Percentiles rank a stretch among this genome's conserved stretches.
Conservation (phyloP, 92 coral and sea anemone genomes). For the Diadumene lineata region DNA sequence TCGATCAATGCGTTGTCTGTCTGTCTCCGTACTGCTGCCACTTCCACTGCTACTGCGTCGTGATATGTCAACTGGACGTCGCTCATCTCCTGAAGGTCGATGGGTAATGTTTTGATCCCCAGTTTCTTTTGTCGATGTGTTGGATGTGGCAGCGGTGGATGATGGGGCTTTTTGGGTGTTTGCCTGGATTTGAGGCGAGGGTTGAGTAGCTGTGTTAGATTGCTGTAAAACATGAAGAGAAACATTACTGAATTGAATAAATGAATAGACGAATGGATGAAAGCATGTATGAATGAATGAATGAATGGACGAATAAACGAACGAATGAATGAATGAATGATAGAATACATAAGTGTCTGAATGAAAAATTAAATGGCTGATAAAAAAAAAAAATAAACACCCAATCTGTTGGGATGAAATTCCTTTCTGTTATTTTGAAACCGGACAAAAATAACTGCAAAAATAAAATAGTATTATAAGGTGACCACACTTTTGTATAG, state of each 20-base stretch:
- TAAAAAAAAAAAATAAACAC: no score
- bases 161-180: conserved; percentile 1
- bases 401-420: neutral
- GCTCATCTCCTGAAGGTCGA: conserved; percentile 1
- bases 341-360: neutral
- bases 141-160: neutral
- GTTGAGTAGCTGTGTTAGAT: conserved; percentile 2
- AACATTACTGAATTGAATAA: no score
- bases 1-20: conserved; percentile 33
- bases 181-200: neutral
- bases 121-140: neutral
- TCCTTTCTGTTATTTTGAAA: no score
- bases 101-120: neutral
- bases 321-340: neutral
- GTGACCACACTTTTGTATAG: no score
- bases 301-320: no score
- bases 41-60: neutral
- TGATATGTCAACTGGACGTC: neutral
- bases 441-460: neutral
- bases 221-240: neutral
- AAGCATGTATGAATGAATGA: no score
- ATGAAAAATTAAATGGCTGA: neutral
- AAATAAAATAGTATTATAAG: no score
- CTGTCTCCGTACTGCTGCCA: conserved; percentile 2
- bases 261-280: neutral